Evolutionary conservation across 1,140 invertebrate species (phyloP), one percentile per base, ranked within the genome.

Genomic region (Psilanteris sp.): DNA sequence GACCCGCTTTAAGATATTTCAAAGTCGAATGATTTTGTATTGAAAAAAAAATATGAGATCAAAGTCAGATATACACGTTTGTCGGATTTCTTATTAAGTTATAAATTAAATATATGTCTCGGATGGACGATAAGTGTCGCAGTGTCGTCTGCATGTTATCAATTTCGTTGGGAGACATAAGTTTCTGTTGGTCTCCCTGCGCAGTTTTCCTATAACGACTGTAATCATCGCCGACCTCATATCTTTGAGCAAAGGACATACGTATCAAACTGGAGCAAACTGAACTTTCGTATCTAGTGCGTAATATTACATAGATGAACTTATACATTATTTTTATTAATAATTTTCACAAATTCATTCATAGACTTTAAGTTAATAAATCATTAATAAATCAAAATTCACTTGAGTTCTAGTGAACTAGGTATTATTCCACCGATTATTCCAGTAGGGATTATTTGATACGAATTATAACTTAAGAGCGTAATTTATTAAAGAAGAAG

Each of bases 201-300:
- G n/a, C 36, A 5, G n/a, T 39, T 14, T 39, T 55, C 22, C 52
- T 16, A 36, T 6, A 0, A 41, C 7, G 36, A 7, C 36, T 55
- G 29, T 55, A 55, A 55, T 55, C 52, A 36, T 13, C 37, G 15
- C 10, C 37, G 26, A 41, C 24, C 26, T 55, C 24, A 13, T 55
- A 41, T 41, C 37, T 55, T 41, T 7, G 16, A 16, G 41, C 31
- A 41, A 32, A 55, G 41, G 52, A 41, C 13, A 36, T 39, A 41
- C 26, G 11, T 41, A 34, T 55, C 52, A 55, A 55, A 55, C 24
- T 29, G 4, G 7, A 55, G 8, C 24, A 11, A 31, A 41, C 14
- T 20, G 5, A 31, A 31, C 36, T 41, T 41, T 43, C 15, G 22
- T 55, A 31, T 26, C 32, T 26, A 9, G 26, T 10, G 24, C 37